These are phyloP conservation scores for Phalanger gymnotis DNA, from an alignment of 2,797 vertebrate species.

Conservation along the genomic window DNA sequence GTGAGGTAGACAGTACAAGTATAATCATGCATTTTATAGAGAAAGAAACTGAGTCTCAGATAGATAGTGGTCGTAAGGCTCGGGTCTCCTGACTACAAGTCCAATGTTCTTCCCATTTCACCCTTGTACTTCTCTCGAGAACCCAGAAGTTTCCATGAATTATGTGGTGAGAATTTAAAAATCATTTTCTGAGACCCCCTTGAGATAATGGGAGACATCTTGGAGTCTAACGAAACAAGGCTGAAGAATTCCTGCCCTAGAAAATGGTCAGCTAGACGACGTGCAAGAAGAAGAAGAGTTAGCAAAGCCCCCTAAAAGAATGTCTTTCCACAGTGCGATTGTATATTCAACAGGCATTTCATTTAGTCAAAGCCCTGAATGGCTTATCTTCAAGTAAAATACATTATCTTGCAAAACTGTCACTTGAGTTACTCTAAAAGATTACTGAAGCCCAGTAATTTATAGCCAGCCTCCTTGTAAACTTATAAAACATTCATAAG, in stretches of 20 bases:
- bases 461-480: constrained; percentile 40
- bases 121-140: background rate
- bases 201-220: background rate
- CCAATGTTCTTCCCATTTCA: background rate
- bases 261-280: background rate
- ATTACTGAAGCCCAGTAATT: constrained; percentile 24
- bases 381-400: background rate
- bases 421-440: constrained; percentile 46
- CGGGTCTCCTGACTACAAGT: background rate
- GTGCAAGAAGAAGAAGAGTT: background rate
- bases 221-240: background rate
- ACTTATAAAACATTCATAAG: constrained; percentile 55
- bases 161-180: background rate
- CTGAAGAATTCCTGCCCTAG: background rate
- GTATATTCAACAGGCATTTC: background rate
- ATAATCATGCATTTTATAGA: background rate
- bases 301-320: background rate
- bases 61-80: background rate
- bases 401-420: background rate
- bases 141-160: background rate
- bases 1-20: background rate
- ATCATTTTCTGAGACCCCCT: background rate
- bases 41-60: background rate
- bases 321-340: background rate
- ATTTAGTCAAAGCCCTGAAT: background rate